Evolutionary conservation across 2,113 vertebrate species (phyloP), one percentile per base, ranked within the genome.

Genomic region (Narcine bancroftii): DNA sequence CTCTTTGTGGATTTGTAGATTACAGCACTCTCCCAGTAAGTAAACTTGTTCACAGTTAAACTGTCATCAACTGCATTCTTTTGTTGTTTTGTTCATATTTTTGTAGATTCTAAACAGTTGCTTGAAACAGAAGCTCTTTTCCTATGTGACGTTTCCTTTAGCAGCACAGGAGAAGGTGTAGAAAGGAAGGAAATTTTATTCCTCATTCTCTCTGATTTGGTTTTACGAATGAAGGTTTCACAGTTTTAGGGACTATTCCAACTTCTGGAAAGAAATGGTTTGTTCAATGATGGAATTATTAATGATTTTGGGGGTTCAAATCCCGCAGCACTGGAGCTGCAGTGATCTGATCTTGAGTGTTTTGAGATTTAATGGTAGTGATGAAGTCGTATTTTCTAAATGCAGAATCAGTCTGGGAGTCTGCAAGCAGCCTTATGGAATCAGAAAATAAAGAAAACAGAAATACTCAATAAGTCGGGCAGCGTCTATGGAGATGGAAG

Each of bases 151-250:
- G 45, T 60, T 69, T 71, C 13, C 21, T 91, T 71, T 91, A 4
- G 42, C 21, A 5, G 26, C 45, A 4, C 9, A 24, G 21, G 11
- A 6, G 63, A 91, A 24, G 9, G 42, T 91, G 89, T 10, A 69
- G 63, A 42, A 91, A 91, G 63, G 63, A 71, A 69, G 89, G 65
- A 91, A 66, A 36, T 15, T 69, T 24, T 91, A 9, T 91, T 69
- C 63, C 39, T 47, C 42, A 66, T 69, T 71, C 65, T 69, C 11
- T 17, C 6, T 33, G 19, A 66, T 91, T 47, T 91, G 2, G 45
- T 91, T 69, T 66, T 29, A 33, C 36, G 29, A 21, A 33, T 56
- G 26, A n/a, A 53, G 50, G 33, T 87, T 60, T 60, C 53, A 36
- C 53, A 36, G 36, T 87, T 15, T 60, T 85, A 17, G 50, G 13